Conservation (phyloP, 2,113 vertebrate species). For the Thamnophis sirtalis region DNA sequence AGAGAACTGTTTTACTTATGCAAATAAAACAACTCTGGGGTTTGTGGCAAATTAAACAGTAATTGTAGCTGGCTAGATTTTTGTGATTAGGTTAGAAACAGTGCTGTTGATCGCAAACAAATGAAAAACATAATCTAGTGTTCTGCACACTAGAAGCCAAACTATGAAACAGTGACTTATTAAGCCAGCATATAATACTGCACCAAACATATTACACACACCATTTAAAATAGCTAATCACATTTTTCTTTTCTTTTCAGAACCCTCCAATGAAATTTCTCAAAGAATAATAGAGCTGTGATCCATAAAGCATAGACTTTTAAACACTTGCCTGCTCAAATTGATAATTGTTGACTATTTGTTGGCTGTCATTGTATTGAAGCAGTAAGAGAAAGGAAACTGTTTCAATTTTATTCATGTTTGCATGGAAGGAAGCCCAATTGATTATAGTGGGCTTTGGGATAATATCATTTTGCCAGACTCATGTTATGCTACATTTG, state of each 20-base stretch:
- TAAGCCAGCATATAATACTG: constrained; percentile 40
- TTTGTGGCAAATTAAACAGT: constrained; percentile 47
- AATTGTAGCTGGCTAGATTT: constrained; percentile 35
- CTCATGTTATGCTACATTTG: neutral
- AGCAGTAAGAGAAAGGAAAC: neutral
- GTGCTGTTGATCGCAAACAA: constrained; percentile 35
- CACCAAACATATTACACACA: constrained; percentile 7
- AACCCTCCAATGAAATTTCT: constrained; percentile 39
- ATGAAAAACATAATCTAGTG: constrained; percentile 40
- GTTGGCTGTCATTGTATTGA: neutral
- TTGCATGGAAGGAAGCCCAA: neutral
- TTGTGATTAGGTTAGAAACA: constrained; percentile 44
- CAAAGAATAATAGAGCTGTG: constrained; percentile 31
- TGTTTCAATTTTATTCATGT: neutral
- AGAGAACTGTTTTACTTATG: constrained; percentile 34
- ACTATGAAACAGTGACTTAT: constrained; percentile 40
- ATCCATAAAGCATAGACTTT: constrained; percentile 18
- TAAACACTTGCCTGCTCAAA: constrained; percentile 3
- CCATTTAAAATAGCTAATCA: constrained; percentile 42
- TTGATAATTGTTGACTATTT: constrained; percentile 22
- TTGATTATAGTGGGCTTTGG: neutral
- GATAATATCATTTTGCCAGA: neutral
- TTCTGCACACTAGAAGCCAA: constrained; percentile 41
- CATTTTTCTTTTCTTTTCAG: constrained; percentile 25
- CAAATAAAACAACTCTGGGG: constrained; percentile 1